Conservation (phyloP, 1,140 invertebrate genomes). For the Ceratitis capitata region DNA sequence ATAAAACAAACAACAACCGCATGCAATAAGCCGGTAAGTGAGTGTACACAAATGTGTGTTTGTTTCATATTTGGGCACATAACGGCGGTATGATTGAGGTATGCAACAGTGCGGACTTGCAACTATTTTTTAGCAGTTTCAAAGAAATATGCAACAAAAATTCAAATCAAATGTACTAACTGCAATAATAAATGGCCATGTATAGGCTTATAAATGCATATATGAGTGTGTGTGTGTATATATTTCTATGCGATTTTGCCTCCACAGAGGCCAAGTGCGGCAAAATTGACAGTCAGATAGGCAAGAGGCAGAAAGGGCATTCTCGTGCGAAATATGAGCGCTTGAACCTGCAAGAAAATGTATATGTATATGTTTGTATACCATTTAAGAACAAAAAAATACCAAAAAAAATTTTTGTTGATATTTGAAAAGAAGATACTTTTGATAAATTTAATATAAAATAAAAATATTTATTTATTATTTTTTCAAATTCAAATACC, state of each 20-base stretch:
- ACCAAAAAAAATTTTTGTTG: too few species aligned
- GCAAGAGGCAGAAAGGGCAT: not conserved
- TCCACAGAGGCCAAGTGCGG: not conserved
- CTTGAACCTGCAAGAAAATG: not conserved
- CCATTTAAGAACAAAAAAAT: too few species aligned
- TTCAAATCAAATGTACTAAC: not conserved
- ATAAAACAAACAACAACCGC: slow-evolving; percentile 23
- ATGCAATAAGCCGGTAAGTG: not conserved
- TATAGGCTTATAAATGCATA: not conserved
- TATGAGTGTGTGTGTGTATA: not conserved
- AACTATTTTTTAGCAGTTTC: slow-evolving; percentile 17
- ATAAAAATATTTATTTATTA: too few species aligned
- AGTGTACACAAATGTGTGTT: not conserved
- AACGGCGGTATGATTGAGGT: not conserved
- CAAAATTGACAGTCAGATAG: not conserved
- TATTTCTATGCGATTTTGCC: not conserved
- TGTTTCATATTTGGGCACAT: not conserved
- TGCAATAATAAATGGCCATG: not conserved
- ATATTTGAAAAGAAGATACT: too few species aligned
- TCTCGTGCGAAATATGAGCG: too few species aligned
- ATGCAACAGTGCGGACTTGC: slow-evolving; percentile 30
- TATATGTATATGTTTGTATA: too few species aligned
- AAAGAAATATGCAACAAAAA: slow-evolving; percentile 35
- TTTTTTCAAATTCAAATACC: too few species aligned
- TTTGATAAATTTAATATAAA: too few species aligned